phyloP scores from a whole-genome alignment of 2,888 invertebrate genomes.

The Clistopyga incitator region DNA sequence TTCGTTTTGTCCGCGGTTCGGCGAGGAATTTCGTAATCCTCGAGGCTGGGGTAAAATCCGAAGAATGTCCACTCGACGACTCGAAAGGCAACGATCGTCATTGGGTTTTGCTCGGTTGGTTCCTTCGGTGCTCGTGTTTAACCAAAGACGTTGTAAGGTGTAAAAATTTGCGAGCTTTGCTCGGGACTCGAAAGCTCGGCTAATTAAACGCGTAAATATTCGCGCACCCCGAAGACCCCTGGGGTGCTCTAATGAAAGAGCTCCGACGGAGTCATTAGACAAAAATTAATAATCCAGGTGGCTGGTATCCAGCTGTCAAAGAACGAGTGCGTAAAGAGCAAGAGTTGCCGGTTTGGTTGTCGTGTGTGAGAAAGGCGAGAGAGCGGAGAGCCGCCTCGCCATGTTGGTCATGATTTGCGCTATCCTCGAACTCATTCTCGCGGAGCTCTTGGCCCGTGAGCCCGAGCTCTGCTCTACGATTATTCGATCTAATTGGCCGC shows the following conservation, averaged over 20 bases:
- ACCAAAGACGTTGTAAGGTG: constrained; percentile 18
- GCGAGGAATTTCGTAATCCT: constrained; percentile 28
- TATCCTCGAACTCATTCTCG: constrained; percentile 63
- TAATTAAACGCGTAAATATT: constrained; percentile 62
- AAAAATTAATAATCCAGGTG: constrained; percentile 66
- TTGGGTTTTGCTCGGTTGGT: constrained; percentile 1
- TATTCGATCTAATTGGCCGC: constrained; percentile 66
- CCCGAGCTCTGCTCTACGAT: constrained; percentile 52
- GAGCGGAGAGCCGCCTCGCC: constrained; percentile 21
- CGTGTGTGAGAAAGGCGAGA: constrained; percentile 58
- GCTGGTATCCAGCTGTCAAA: constrained; percentile 61
- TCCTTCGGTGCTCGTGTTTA: constrained; percentile 11
- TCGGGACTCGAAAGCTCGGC: constrained; percentile 25
- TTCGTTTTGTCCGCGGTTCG: constrained; percentile 25
- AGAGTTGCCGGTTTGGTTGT: constrained; percentile 49
- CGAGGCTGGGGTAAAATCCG: background rate
- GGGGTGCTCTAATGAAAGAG: constrained; percentile 60
- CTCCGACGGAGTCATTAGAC: constrained; percentile 63
- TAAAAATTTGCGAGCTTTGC: constrained; percentile 42
- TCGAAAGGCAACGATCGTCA: constrained; percentile 1
- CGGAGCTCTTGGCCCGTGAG: constrained; percentile 44
- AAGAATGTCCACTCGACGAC: background rate
- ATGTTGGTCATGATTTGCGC: constrained; percentile 59
- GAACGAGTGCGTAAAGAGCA: constrained; percentile 60
- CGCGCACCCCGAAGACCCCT: constrained; percentile 42